Conservation (phyloP, 2,888 invertebrate species). For the Cerastis leucographa region DNA sequence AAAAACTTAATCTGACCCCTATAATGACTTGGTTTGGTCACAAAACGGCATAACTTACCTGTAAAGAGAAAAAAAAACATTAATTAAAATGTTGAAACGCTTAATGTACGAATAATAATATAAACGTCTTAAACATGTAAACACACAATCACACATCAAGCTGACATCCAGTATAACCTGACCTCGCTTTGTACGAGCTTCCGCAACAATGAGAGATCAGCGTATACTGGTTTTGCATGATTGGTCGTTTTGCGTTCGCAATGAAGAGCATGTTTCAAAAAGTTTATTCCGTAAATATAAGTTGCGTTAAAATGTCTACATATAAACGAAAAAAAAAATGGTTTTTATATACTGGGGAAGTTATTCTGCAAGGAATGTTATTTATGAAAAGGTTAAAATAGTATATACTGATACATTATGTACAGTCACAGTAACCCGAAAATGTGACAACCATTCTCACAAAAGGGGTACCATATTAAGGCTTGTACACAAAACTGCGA, state of each 20-base stretch:
- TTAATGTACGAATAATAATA: constrained; percentile 49
- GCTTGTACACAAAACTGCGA: no score
- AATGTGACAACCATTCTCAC: not conserved
- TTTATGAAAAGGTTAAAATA: not conserved
- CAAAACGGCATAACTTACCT: constrained; percentile 74
- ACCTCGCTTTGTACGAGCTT: no score
- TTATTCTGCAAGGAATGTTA: constrained; percentile 17
- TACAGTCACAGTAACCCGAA: not conserved
- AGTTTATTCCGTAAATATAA: constrained; percentile 45
- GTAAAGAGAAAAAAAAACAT: constrained; percentile 73
- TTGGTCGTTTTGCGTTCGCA: no score
- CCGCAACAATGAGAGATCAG: no score
- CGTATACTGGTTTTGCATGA: no score
- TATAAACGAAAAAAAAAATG: constrained; percentile 5
- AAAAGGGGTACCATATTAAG: not conserved
- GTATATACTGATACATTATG: no score
- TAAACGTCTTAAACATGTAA: constrained; percentile 36
- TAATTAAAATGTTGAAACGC: constrained; percentile 69
- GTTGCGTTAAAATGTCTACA: constrained; percentile 23
- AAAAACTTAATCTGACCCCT: constrained; percentile 59
- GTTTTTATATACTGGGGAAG: not conserved
- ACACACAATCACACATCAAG: no score
- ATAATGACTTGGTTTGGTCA: constrained; percentile 58
- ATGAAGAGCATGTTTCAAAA: constrained; percentile 16
- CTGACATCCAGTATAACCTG: no score